Evolutionary conservation across 2,797 vertebrate species (phyloP).

Genomic region (Crypturellus tataupa): DNA sequence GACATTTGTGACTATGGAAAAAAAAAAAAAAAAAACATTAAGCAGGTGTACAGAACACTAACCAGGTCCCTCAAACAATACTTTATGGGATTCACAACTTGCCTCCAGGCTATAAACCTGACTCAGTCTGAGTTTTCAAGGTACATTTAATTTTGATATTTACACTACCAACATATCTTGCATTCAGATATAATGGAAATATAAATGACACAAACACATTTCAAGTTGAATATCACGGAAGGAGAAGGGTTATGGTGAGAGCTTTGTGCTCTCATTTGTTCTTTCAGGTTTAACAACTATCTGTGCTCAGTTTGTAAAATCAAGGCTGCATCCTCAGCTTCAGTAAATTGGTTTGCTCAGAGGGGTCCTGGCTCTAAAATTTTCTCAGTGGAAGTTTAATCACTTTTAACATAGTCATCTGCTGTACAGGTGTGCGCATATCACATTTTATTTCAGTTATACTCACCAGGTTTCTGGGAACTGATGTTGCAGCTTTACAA

Average conservation of each 20-base stretch:
- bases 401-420: constrained; percentile 77
- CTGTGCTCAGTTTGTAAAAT: constrained; percentile 21
- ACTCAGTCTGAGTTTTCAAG: constrained; percentile 78
- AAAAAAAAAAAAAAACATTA: constrained; percentile 79
- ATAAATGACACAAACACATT: constrained; percentile 38
- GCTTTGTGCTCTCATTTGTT: neutral
- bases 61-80: constrained; percentile 85
- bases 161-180: constrained; percentile 41
- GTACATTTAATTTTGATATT: constrained; percentile 78
- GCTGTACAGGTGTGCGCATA: constrained; percentile 80
- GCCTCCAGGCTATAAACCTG: constrained; percentile 81
- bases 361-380: neutral
- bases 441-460: constrained; percentile 74
- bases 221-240: constrained; percentile 6
- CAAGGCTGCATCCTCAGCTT: constrained; percentile 8
- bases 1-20: constrained; percentile 84
- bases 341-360: neutral
- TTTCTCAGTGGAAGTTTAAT: constrained; percentile 51
- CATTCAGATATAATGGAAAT: constrained; percentile 14
- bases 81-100: constrained; percentile 85
- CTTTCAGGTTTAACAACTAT: constrained; percentile 31
- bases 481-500: constrained; percentile 60
- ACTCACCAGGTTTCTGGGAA: constrained; percentile 70
- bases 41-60: constrained; percentile 87
- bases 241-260: neutral